Percentiles rank a stretch among this genome's conserved stretches.
Evolutionary conservation across 53 echinoderm and acorn worm species (phyloP).

Genomic region (Henricia sp.): DNA sequence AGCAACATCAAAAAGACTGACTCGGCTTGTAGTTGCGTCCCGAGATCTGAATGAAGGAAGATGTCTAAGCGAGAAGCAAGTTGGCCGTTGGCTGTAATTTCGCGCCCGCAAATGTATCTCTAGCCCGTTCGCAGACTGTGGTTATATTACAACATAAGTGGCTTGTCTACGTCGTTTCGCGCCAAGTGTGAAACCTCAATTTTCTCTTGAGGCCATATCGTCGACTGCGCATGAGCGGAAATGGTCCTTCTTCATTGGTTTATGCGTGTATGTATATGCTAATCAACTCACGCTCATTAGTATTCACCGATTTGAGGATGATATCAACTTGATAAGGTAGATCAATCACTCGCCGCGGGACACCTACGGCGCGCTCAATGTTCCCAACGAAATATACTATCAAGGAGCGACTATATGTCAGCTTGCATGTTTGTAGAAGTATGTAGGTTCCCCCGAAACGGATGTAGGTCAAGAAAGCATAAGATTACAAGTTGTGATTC

Average conservation of each 20-base stretch:
- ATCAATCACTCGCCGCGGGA: neutral
- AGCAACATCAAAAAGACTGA: neutral
- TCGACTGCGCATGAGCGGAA: neutral
- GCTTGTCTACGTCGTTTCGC: constrained; percentile 3
- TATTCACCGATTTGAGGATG: neutral
- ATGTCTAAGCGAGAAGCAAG: neutral
- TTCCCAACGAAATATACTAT: too few relatives aligned
- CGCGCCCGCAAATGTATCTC: neutral
- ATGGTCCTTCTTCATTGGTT: neutral
- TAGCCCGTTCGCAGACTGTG: neutral
- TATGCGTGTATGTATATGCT: neutral
- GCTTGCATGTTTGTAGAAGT: neutral
- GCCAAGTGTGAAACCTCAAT: constrained; percentile 21
- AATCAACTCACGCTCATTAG: neutral
- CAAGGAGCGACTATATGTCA: too few relatives aligned
- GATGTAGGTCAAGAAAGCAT: neutral
- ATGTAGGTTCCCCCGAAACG: neutral
- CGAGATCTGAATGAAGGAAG: too few relatives aligned
- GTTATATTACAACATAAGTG: constrained; percentile 29
- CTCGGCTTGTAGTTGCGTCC: neutral
- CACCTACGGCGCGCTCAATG: neutral
- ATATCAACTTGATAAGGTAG: neutral
- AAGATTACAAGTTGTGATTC: too few relatives aligned
- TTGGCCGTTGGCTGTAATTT: constrained; percentile 3
- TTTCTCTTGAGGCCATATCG: neutral